Evolutionary conservation across 2,888 invertebrate species (phyloP), one percentile per base, ranked within the genome.

Genomic region (Brachylomia viminalis): DNA sequence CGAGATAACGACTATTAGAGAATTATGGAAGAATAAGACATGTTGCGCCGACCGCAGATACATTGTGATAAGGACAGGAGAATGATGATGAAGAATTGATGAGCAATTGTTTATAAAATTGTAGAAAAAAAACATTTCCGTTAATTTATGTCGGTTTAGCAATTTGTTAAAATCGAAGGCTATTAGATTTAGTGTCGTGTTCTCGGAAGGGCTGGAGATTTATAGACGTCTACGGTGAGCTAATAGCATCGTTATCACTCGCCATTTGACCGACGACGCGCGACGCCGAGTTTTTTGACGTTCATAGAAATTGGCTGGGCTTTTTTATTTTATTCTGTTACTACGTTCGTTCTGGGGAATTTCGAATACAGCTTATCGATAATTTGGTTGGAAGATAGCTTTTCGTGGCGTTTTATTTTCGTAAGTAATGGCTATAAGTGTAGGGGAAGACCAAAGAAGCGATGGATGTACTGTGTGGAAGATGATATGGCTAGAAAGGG

Each of bases 151-250:
- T 33, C 23, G 11, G 38, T 5, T 67, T 45, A 52, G 56, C 56
- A 73, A 73, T 72, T 74, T 69, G 68, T 59, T 74, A 59, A 70
- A 66, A 72, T 77, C 68, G 54, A 66, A 77, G 72, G 66, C 47
- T 70, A 27, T 66, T 70, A 23, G 27, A 70, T 68, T 58, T 23
- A 66, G 23, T 27, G 68, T 15, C 13, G 52, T 23, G 42, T 83
- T 83, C 83, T 80, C 58, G 42, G 83, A 83, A 83, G 64, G 49
- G 49, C n/a, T 17, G 13, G 27, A 65, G 27, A 83, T 71, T 71
- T 82, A 79, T 64, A 64, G 47, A 0, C 17, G 70, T 65, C 73
- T 23, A 20, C 59, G 6, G 42, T 47, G 15, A 64, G 68, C 74
- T 77, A 72, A 64, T 69, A 15, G 77, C 68, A 38, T 72, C 65